Conservation (phyloP, 1,140 invertebrate species). For the Sinonovacula constricta region DNA sequence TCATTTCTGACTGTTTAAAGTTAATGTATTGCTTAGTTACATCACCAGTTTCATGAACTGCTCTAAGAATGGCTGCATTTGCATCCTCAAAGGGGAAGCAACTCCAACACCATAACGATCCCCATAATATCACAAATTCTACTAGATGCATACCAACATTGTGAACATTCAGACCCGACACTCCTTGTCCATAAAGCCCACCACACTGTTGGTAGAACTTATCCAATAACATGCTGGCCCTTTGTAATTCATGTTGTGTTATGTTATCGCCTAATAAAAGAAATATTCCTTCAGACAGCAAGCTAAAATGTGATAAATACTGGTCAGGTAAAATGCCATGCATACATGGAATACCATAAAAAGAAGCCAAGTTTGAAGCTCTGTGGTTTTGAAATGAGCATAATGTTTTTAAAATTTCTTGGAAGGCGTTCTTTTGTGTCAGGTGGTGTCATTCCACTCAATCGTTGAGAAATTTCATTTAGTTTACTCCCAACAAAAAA, state of each 20-base stretch:
- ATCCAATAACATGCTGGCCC: neutral
- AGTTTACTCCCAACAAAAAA: conserved; percentile 6
- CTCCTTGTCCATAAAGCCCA: neutral
- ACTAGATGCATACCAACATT: conserved; percentile 22
- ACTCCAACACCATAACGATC: conserved; percentile 17
- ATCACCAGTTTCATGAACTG: conserved; percentile 9
- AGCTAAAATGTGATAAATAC: conserved; percentile 8
- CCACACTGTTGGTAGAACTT: neutral
- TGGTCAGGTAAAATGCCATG: conserved; percentile 7
- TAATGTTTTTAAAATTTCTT: conserved; percentile 9
- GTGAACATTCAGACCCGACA: conserved; percentile 13
- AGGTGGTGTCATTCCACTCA: conserved; percentile 7
- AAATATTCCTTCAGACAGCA: conserved; percentile 18
- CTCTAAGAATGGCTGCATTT: conserved; percentile 11
- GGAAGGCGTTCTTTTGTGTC: conserved; percentile 2
- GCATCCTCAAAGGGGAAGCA: conserved; percentile 18
- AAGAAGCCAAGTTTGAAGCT: conserved; percentile 14
- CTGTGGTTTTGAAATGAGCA: conserved; percentile 14
- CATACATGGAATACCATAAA: conserved; percentile 25
- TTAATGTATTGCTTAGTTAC: neutral
- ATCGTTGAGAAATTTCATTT: conserved; percentile 15
- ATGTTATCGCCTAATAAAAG: conserved; percentile 19
- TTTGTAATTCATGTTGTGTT: conserved; percentile 8
- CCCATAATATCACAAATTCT: conserved; percentile 10
- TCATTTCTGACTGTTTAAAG: neutral